phyloP scores from a whole-genome alignment of 2,797 vertebrate genomes.

The Leptatherina wallacei region DNA sequence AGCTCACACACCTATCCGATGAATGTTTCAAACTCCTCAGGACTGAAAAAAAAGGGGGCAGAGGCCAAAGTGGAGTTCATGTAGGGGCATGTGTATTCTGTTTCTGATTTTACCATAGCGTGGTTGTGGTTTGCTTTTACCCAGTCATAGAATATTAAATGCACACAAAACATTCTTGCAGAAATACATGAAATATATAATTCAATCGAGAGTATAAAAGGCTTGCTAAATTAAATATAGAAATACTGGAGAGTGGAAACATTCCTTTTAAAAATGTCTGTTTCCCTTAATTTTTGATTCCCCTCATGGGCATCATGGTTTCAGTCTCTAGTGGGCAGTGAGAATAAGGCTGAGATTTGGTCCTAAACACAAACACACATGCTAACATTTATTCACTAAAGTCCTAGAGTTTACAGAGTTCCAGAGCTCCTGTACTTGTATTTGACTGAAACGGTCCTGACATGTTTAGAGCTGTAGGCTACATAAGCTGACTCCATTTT shows the following conservation, averaged over 20 bases:
- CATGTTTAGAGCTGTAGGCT: conserved; percentile 67
- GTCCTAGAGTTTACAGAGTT: conserved; percentile 44
- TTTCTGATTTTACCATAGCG: conserved; percentile 37
- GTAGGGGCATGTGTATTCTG: conserved; percentile 56
- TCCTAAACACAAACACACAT: conserved; percentile 32
- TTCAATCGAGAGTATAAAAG: not conserved
- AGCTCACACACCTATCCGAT: conserved; percentile 71
- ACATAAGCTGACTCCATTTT: conserved; percentile 39
- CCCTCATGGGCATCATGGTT: conserved; percentile 39
- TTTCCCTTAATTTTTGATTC: conserved; percentile 56
- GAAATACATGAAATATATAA: not conserved
- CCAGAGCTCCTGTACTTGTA: conserved; percentile 39
- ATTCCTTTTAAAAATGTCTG: conserved; percentile 57
- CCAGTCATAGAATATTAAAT: conserved; percentile 7
- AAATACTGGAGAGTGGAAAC: conserved; percentile 1
- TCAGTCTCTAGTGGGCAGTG: conserved; percentile 34
- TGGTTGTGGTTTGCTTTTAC: conserved; percentile 26
- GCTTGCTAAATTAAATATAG: conserved; percentile 2
- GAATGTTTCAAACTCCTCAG: conserved; percentile 35
- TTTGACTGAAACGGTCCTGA: conserved; percentile 56
- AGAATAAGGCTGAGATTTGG: conserved; percentile 35
- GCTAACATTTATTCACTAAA: conserved; percentile 14
- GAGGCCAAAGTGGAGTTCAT: conserved; percentile 55
- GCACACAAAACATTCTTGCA: not conserved
- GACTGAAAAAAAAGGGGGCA: conserved; percentile 25